phyloP scores from a whole-genome alignment of 2,113 vertebrate genomes.

The Fulmarus glacialis region DNA sequence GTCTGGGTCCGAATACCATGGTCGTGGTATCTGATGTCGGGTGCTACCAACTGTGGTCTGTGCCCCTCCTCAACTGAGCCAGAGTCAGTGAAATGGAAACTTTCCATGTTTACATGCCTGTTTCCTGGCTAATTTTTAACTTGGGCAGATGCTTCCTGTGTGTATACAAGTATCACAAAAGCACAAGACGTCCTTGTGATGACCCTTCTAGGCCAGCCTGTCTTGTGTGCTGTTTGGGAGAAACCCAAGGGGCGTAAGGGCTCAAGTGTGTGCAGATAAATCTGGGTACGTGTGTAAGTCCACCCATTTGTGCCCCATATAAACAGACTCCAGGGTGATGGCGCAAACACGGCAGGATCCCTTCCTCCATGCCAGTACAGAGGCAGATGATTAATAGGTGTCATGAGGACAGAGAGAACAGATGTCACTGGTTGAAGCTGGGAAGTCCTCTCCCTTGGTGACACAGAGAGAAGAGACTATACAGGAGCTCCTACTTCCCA shows the following conservation, averaged over 20 bases:
- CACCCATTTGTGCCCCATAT: background rate
- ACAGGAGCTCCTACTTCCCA: background rate
- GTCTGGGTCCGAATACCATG: fast-evolving
- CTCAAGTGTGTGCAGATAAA: background rate
- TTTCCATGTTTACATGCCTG: background rate
- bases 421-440: background rate
- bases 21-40: fast-evolving
- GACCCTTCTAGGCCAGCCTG: background rate
- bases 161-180: background rate
- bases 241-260: background rate
- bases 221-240: background rate
- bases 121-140: background rate
- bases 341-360: background rate
- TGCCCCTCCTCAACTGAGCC: background rate
- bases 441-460: background rate
- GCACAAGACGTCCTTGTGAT: background rate
- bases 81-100: background rate
- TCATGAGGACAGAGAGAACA: background rate
- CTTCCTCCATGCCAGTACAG: background rate
- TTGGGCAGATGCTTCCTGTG: background rate
- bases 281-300: background rate
- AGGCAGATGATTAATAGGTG: background rate
- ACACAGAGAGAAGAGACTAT: background rate
- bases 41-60: background rate
- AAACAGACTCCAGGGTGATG: background rate